Conservation (phyloP, 2,113 vertebrate genomes). For the Circaetus cinerascens region DNA sequence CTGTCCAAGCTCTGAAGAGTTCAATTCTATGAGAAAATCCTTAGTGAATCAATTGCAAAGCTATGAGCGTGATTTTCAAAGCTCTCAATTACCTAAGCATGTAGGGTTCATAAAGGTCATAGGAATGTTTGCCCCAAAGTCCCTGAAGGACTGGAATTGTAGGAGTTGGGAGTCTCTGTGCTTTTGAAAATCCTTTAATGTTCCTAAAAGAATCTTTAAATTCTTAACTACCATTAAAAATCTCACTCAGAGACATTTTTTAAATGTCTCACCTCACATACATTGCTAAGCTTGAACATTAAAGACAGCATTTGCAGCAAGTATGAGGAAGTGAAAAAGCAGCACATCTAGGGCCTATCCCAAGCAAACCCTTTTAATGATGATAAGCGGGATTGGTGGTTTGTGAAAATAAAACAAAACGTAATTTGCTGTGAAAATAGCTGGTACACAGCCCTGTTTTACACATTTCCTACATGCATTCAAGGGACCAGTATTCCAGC, state of each 20-base stretch:
- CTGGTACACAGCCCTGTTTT: background rate
- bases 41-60: background rate
- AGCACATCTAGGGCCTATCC: background rate
- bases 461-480: background rate
- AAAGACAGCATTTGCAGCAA: background rate
- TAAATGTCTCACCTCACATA: background rate
- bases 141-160: background rate
- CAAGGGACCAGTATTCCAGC: background rate
- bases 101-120: background rate
- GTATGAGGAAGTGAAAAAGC: background rate
- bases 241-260: background rate
- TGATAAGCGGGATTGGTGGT: background rate
- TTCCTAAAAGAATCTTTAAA: background rate
- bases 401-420: background rate
- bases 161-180: background rate
- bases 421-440: background rate
- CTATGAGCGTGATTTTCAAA: background rate
- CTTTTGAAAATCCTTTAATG: background rate
- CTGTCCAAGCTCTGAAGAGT: background rate
- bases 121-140: background rate
- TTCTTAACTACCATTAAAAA: background rate
- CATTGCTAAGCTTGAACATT: background rate
- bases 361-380: background rate
- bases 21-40: background rate
- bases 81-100: background rate